Conservation (phyloP, 2,888 invertebrate genomes). For the Pollenia amentaria region DNA sequence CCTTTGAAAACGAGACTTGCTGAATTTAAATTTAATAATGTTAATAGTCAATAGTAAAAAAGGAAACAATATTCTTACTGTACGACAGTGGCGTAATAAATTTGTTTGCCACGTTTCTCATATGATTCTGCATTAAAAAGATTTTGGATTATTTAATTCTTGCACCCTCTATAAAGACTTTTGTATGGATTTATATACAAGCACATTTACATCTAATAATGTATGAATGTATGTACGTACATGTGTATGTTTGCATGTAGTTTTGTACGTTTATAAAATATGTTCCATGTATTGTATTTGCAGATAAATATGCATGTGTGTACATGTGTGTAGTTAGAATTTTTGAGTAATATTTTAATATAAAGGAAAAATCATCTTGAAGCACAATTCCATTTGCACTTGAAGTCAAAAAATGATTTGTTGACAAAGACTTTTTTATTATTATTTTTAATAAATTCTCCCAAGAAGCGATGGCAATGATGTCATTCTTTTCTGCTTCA, state of each 20-base stretch:
- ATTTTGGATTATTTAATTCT: conserved; percentile 56
- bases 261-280: conserved; percentile 15
- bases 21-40: no score
- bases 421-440: conserved; percentile 80
- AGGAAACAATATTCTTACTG: conserved; percentile 5
- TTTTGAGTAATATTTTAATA: not conserved
- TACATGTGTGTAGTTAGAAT: not conserved
- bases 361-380: not conserved
- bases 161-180: conserved; percentile 8
- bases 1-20: no score
- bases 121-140: conserved; percentile 38
- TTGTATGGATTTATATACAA: not conserved
- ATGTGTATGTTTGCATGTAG: not conserved
- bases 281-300: not conserved
- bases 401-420: conserved; percentile 79
- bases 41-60: no score
- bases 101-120: conserved; percentile 59
- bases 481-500: conserved; percentile 40
- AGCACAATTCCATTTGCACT: conserved; percentile 64
- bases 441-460: conserved; percentile 78
- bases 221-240: not conserved
- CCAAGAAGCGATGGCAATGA: conserved; percentile 76
- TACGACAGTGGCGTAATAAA: conserved; percentile 44
- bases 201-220: not conserved
- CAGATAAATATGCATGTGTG: not conserved